Evolutionary conservation across 2,888 invertebrate species (phyloP).

Genomic region (Lottia gigantea): DNA sequence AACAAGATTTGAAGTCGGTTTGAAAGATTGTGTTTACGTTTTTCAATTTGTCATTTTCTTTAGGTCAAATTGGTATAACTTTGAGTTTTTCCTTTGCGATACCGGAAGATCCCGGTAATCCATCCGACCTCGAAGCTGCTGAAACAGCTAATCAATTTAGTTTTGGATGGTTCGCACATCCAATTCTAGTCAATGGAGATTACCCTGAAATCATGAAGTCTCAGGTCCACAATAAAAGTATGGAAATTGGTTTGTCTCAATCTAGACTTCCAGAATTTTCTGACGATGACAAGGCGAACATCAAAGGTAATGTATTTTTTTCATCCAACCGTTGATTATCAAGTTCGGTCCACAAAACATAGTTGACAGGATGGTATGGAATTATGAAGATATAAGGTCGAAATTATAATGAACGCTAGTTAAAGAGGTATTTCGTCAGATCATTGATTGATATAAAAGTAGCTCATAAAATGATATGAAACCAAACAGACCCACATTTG

Average conservation of each 20-base stretch:
- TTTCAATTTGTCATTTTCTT: neutral
- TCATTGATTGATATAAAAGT: too few species aligned
- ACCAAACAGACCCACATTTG: too few species aligned
- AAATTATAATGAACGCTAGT: too few species aligned
- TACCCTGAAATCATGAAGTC: slow-evolving; percentile 63
- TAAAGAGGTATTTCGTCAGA: too few species aligned
- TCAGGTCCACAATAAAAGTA: slow-evolving; percentile 35
- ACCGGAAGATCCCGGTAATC: slow-evolving; percentile 41
- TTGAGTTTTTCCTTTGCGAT: slow-evolving; percentile 43
- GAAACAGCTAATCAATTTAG: slow-evolving; percentile 37
- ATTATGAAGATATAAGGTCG: too few species aligned
- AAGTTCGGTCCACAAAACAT: too few species aligned
- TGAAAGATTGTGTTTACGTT: too few species aligned
- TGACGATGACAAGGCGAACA: slow-evolving; percentile 28
- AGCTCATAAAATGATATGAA: too few species aligned
- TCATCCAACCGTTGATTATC: too few species aligned
- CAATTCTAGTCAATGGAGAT: slow-evolving; percentile 69
- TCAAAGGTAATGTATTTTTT: slow-evolving; percentile 31
- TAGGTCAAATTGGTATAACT: slow-evolving; percentile 49
- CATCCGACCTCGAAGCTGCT: slow-evolving; percentile 36
- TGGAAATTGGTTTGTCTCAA: slow-evolving; percentile 16
- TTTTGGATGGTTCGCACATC: slow-evolving; percentile 59
- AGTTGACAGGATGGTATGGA: too few species aligned
- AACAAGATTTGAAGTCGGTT: too few species aligned
- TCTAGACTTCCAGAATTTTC: slow-evolving; percentile 43